These are phyloP conservation scores for Vidua macroura DNA, from an alignment of 2,113 vertebrate species.

Conservation along the genomic window DNA sequence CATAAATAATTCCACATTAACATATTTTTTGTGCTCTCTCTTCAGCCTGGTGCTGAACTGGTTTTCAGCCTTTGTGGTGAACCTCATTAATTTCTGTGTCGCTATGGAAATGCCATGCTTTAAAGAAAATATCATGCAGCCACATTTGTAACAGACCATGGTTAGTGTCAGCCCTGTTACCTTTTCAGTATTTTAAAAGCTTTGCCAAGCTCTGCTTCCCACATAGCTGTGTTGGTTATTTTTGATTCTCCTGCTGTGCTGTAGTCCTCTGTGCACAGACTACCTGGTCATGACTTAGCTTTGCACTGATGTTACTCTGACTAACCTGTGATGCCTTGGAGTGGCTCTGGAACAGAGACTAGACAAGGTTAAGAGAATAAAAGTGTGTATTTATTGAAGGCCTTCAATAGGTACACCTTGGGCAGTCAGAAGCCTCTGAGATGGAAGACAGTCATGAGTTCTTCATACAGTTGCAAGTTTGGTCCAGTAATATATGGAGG, in stretches of 20 bases:
- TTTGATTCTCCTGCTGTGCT: neutral
- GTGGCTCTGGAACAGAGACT: neutral
- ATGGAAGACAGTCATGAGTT: fast-evolving
- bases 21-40: neutral
- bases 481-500: neutral
- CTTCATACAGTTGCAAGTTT: neutral
- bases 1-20: neutral
- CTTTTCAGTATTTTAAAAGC: neutral
- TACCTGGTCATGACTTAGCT: neutral
- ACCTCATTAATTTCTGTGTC: neutral
- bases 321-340: neutral
- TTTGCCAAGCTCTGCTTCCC: neutral
- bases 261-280: neutral
- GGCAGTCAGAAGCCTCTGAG: neutral
- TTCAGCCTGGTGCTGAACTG: neutral
- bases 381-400: neutral
- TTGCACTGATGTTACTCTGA: neutral
- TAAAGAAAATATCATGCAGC: neutral
- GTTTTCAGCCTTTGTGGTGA: neutral
- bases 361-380: neutral
- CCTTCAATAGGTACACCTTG: neutral
- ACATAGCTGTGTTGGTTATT: neutral
- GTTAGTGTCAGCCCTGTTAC: neutral
- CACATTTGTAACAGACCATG: neutral
- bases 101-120: neutral